Base-by-base conservation (phyloP, 1,140 invertebrate genomes). In the Armadillidium nasatum region DNA sequence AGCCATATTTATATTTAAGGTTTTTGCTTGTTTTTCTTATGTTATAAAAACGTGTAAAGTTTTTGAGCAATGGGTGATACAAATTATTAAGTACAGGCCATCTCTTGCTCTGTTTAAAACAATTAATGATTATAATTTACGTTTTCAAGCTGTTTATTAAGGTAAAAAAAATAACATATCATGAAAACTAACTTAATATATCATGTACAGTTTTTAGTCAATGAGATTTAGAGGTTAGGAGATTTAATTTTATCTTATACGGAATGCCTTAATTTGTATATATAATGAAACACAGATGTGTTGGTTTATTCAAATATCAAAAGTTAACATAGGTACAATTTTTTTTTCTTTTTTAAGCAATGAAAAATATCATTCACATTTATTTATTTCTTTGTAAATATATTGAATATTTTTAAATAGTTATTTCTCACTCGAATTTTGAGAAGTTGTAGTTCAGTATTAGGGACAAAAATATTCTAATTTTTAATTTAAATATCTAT, bases 331-430 rank as follows among this genome's bases (percentile, higher is more conserved):
- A 60, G 11, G 50, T 60, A 60, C 50, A 60, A 60, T 60, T 19
- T 60, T 60, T 15, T 60, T 60, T 60, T n/a, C n/a, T 3, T 15
- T 60, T 13, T 19, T 15, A 15, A 60, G 19, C 19, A 19, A 60
- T 60, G 50, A 33, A 33, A 6, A 33, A 33, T 19, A 19, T 60
- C 11, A 60, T 19, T 60, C 50, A 15, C 50, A 60, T 15, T 60
- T 60, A 60, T 60, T 60, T 60, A 60, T 60, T 60, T 60, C 19
- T 60, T 15, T 60, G 50, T 60, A 60, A 60, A 60, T 60, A 60
- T 60, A 15, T 60, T 60, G 19, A 60, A 7, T 13, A 60, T 60
- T 19, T 60, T 19, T 60, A 60, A 60, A 60, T 60, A 60, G 50
- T 60, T 60, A 33, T 33, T 33, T 33, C 50, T 60, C 50, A 15